Evolutionary conservation across 2,113 vertebrate species (phyloP).

Genomic region (Amphiprion percula): DNA sequence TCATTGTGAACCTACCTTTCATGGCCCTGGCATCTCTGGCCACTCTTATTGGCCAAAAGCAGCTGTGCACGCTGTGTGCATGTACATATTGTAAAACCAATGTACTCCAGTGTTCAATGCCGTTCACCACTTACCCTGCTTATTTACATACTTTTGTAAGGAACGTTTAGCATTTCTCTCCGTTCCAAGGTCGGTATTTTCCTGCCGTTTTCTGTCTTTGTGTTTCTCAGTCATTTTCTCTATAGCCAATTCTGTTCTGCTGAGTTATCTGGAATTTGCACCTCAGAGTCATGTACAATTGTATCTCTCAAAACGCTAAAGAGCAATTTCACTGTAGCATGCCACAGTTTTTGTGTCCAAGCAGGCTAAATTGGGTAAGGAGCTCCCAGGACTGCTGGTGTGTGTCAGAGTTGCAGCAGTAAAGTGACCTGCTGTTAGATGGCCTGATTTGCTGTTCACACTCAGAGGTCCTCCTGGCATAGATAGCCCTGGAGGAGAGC

Average conservation of each 20-base stretch:
- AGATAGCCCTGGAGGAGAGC: slow-evolving; percentile 31
- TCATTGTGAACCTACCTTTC: slow-evolving; percentile 81
- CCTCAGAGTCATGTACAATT: slow-evolving; percentile 29
- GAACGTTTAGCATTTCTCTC: slow-evolving; percentile 44
- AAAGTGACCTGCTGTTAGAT: slow-evolving; percentile 79
- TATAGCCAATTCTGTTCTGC: slow-evolving; percentile 31
- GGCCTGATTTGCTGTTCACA: slow-evolving; percentile 76
- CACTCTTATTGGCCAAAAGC: slow-evolving; percentile 65
- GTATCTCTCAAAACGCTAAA: slow-evolving; percentile 44
- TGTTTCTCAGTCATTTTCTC: slow-evolving; percentile 21
- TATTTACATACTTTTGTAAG: slow-evolving; percentile 68
- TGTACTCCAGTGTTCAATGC: slow-evolving; percentile 69
- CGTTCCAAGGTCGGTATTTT: slow-evolving; percentile 16
- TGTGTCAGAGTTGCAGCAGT: slow-evolving; percentile 66
- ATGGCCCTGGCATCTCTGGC: slow-evolving; percentile 72
- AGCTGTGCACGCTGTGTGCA: slow-evolving; percentile 77
- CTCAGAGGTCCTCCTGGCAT: slow-evolving; percentile 49
- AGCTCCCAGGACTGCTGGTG: slow-evolving; percentile 60
- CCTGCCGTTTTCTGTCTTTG: background rate
- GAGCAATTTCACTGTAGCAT: slow-evolving; percentile 50
- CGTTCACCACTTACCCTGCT: slow-evolving; percentile 53
- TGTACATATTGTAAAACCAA: slow-evolving; percentile 62
- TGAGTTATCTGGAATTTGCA: slow-evolving; percentile 44
- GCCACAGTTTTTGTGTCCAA: slow-evolving; percentile 57
- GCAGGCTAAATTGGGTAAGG: slow-evolving; percentile 68